Conservation (phyloP, 1,140 invertebrate species). For the Lanistes nyassanus region DNA sequence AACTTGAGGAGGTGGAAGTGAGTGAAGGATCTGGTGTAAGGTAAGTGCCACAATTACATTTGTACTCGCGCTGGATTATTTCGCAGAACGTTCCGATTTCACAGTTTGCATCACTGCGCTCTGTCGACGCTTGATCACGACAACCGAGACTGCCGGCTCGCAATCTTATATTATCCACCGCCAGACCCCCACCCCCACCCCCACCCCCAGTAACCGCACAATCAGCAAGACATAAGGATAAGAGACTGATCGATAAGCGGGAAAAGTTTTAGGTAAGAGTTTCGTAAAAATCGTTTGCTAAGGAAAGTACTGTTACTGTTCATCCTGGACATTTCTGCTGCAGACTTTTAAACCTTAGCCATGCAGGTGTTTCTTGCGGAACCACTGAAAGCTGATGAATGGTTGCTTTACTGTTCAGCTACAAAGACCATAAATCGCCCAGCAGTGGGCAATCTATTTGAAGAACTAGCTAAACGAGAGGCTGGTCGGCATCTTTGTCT, state of each 20-base stretch:
- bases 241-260: not conserved
- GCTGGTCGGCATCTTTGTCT: too few relatives aligned
- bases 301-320: not conserved
- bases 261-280: not conserved
- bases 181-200: not conserved
- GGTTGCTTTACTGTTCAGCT: too few relatives aligned
- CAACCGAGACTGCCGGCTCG: not conserved
- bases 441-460: too few relatives aligned
- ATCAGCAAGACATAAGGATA: not conserved
- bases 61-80: not conserved
- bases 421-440: too few relatives aligned
- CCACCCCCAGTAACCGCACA: not conserved
- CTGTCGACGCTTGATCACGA: too few relatives aligned
- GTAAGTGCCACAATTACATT: not conserved
- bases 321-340: not conserved
- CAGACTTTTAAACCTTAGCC: not conserved
- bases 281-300: not conserved
- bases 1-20: too few relatives aligned
- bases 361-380: not conserved
- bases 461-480: too few relatives aligned
- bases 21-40: conserved; percentile 1
- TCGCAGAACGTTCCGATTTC: not conserved
- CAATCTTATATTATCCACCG: not conserved
- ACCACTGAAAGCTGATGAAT: not conserved
- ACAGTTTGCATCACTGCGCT: not conserved